phyloP scores from a whole-genome alignment of 2,888 invertebrate genomes.

The Arctia plantaginis region DNA sequence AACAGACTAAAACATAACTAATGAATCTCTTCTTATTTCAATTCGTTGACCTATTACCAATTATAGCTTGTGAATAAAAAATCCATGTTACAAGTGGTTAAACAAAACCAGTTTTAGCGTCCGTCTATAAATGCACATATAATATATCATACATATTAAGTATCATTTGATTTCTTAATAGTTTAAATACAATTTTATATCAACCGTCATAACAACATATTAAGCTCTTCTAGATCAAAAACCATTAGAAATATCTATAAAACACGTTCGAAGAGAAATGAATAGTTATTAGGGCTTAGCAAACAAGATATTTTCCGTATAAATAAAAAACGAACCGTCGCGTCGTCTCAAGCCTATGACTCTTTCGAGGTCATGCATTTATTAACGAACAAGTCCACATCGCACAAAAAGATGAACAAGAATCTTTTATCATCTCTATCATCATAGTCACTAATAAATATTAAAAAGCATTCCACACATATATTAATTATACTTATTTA shows the following conservation, averaged over 20 bases:
- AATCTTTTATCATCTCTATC: not conserved
- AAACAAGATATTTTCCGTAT: not conserved
- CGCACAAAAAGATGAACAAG: not conserved
- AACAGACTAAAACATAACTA: not conserved
- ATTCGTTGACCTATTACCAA: not conserved
- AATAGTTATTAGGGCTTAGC: not conserved
- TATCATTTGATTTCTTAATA: too few species aligned
- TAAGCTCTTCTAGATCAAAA: not conserved
- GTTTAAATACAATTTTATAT: too few species aligned
- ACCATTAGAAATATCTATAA: not conserved
- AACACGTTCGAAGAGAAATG: not conserved
- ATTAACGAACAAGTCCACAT: not conserved
- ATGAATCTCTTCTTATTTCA: not conserved
- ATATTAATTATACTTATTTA: not conserved
- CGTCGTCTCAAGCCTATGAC: not conserved
- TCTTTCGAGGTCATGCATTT: not conserved
- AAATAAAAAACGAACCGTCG: not conserved
- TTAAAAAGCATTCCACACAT: not conserved
- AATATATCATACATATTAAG: not conserved
- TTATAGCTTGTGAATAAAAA: not conserved
- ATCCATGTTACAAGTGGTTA: not conserved
- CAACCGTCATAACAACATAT: not conserved
- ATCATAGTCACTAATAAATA: not conserved
- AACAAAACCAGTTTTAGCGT: not conserved
- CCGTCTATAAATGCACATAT: not conserved